Percentiles rank a stretch among this genome's conserved stretches.
phyloP scores from a whole-genome alignment of 2,888 invertebrate species.

The Myathropa florea region DNA sequence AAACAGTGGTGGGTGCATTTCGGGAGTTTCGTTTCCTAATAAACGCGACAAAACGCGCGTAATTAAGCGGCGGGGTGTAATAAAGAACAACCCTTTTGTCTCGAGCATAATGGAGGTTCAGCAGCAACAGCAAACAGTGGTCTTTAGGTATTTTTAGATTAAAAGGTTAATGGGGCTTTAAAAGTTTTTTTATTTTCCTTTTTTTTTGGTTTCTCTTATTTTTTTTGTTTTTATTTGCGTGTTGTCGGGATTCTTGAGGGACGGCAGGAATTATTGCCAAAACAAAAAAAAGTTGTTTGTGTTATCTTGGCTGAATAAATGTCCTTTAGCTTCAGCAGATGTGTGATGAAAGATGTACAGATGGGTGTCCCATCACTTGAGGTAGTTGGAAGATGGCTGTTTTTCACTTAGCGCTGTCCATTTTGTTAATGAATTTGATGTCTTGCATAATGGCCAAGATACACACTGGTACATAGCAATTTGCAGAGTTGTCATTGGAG shows the following conservation, averaged over 20 bases:
- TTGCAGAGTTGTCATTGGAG: no score
- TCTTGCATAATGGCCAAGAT: no score
- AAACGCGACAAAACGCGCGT: conserved; percentile 43
- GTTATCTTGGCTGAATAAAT: neutral
- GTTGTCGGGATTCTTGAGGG: neutral
- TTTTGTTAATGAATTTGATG: no score
- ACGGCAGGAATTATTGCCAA: neutral
- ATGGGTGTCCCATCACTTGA: neutral
- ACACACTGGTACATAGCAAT: no score
- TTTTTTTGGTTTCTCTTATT: neutral
- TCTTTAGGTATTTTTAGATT: neutral
- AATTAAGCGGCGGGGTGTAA: conserved; percentile 50
- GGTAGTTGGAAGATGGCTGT: no score
- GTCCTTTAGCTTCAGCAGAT: neutral
- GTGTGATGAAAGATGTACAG: neutral
- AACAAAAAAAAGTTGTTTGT: neutral
- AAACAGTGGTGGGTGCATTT: conserved; percentile 9
- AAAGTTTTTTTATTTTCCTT: neutral
- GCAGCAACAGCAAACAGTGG: neutral
- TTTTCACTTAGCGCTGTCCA: no score
- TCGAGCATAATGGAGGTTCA: conserved; percentile 10
- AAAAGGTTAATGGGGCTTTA: conserved; percentile 15
- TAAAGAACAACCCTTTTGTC: conserved; percentile 45
- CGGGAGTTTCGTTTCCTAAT: conserved; percentile 13
- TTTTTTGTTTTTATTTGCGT: neutral